Evolutionary conservation across 2,888 invertebrate species (phyloP).

Genomic region (Drosophila vallismaia): DNA sequence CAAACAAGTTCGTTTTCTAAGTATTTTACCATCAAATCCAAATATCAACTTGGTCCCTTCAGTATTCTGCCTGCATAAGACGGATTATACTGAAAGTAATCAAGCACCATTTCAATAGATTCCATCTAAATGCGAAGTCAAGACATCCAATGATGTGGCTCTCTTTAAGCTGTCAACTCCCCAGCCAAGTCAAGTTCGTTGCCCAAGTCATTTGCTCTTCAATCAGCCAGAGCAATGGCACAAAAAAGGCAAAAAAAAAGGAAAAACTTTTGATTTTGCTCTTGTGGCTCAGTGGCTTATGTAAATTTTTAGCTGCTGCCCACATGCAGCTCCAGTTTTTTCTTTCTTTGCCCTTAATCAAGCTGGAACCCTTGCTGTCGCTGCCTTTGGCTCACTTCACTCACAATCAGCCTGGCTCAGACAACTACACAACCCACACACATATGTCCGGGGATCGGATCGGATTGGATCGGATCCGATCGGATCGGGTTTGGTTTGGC

Average conservation of each 20-base stretch:
- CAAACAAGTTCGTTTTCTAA: background rate
- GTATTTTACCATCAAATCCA: background rate
- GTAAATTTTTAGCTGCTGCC: slow-evolving; percentile 56
- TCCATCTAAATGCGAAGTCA: slow-evolving; percentile 4
- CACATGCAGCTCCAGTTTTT: slow-evolving; percentile 63
- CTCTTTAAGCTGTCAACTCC: slow-evolving; percentile 33
- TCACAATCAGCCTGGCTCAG: slow-evolving; percentile 49
- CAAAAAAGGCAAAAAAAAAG: slow-evolving; percentile 14
- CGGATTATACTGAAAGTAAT: background rate
- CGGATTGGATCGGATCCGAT: slow-evolving; percentile 32
- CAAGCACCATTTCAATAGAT: slow-evolving; percentile 14
- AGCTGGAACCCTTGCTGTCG: slow-evolving; percentile 63
- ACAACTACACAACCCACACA: slow-evolving; percentile 68
- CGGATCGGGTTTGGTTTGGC: slow-evolving; percentile 33
- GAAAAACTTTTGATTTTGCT: slow-evolving; percentile 48
- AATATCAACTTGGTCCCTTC: background rate
- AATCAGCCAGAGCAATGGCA: slow-evolving; percentile 23
- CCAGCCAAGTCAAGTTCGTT: slow-evolving; percentile 36
- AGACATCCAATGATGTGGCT: slow-evolving; percentile 26
- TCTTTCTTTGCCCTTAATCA: slow-evolving; percentile 69
- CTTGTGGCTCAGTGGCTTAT: slow-evolving; percentile 39
- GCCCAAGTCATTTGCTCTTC: slow-evolving; percentile 48
- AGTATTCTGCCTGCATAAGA: background rate
- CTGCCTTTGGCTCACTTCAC: slow-evolving; percentile 54
- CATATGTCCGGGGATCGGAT: slow-evolving; percentile 46